These are phyloP conservation scores for Drosophila mercatorum DNA, from an alignment of 2,888 invertebrate species.

Conservation along the genomic window DNA sequence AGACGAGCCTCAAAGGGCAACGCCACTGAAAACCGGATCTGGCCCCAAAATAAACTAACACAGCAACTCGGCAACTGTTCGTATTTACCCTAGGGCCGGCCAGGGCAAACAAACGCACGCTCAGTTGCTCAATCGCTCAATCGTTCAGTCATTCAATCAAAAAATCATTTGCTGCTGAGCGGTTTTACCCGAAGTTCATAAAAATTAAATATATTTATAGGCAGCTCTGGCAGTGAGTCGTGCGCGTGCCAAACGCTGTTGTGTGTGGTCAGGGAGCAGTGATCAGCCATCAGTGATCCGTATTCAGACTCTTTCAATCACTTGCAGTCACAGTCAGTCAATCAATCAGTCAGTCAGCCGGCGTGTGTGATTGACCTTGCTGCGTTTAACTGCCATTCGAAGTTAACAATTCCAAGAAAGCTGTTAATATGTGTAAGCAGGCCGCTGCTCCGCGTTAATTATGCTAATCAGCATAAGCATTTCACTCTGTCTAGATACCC, in stretches of 20 bases:
- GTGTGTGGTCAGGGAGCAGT: constrained; percentile 26
- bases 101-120: constrained; percentile 42
- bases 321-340: constrained; percentile 3
- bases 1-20: constrained; percentile 47
- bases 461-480: constrained; percentile 66
- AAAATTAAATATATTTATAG: constrained; percentile 48
- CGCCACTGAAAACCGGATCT: constrained; percentile 70
- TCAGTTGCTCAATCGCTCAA: constrained; percentile 32
- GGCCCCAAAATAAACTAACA: constrained; percentile 14
- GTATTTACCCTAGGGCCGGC: constrained; percentile 64
- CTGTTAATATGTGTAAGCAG: constrained; percentile 55
- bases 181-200: constrained; percentile 78
- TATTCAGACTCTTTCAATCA: constrained; percentile 9
- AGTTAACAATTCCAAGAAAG: constrained; percentile 79
- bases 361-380: constrained; percentile 67
- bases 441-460: constrained; percentile 58
- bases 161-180: constrained; percentile 33
- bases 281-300: constrained; percentile 6
- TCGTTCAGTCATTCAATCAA: constrained; percentile 52
- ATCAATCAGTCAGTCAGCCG: constrained; percentile 5
- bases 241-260: constrained; percentile 47
- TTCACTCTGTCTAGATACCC: constrained; percentile 17
- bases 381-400: constrained; percentile 64
- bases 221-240: constrained; percentile 26
- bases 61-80: constrained; percentile 14